Base-by-base conservation (phyloP, 2,888 invertebrate genomes). In the Platycheirus albimanus region DNA sequence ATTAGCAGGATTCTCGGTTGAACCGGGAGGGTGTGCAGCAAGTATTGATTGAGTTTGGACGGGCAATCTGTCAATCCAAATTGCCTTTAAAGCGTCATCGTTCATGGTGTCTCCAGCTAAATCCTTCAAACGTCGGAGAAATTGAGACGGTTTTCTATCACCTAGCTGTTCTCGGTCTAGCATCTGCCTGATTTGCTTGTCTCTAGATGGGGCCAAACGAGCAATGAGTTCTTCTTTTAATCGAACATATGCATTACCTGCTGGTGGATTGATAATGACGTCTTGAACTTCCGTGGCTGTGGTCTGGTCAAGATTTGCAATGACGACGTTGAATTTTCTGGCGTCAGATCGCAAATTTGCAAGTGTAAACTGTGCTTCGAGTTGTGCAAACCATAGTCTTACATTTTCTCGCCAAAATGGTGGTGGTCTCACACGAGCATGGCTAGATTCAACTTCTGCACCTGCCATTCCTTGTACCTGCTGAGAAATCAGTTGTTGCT, bases 151-250 rank as follows among this genome's bases (percentile, higher is more conserved):
- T n/a, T n/a, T n/a, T n/a, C n/a, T n/a, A n/a, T n/a, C n/a, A n/a
- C n/a, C n/a, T n/a, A n/a, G n/a, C n/a, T n/a, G n/a, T n/a, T n/a
- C n/a, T n/a, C n/a, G n/a, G n/a, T n/a, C n/a, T n/a, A n/a, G n/a
- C n/a, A n/a, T n/a, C n/a, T n/a, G 71, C 8, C 43, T 51, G 2
- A 61, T 61, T 30, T 71, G 71, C 1, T 52, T 17, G 6, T 52
- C 61, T 61, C 43, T 71, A 58, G 47, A 69, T 47, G 56, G 69
- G 20, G 67, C 56, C 56, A 56, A 38, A 15, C 33, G 56, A 36
- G 52, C 17, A 13, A 49, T 49, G 1, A 49, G 49, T 49, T 49
- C 28, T 49, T 28, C 28, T 49, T 49, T 49, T 24, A 49, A 28
- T 28, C 49, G 28, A 49, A 28, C 13, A 49, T n/a, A 54, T 54